These are phyloP conservation scores for Euleptes europaea DNA, from an alignment of 2,113 vertebrate species.

Conservation along the genomic window DNA sequence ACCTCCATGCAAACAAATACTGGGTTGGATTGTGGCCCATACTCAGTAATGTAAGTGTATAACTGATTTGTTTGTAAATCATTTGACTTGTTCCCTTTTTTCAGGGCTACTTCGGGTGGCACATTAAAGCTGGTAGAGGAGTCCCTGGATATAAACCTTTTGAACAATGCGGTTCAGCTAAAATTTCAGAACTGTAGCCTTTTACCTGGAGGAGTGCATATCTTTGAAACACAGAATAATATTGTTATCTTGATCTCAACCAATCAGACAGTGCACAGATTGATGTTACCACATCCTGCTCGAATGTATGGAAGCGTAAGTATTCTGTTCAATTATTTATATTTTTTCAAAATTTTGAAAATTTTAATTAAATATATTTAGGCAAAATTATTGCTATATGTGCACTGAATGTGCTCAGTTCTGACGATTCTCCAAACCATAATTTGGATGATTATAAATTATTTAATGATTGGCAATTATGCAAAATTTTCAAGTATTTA, in stretches of 20 bases:
- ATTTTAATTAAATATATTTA: background rate
- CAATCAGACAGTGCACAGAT: slow-evolving; percentile 86
- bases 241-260: slow-evolving; percentile 86
- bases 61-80: background rate
- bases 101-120: slow-evolving; percentile 86
- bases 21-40: background rate
- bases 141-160: slow-evolving; percentile 87
- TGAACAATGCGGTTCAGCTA: slow-evolving; percentile 85
- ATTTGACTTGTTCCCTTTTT: background rate
- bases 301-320: slow-evolving; percentile 91
- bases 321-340: slow-evolving; percentile 19
- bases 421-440: background rate
- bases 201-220: slow-evolving; percentile 84
- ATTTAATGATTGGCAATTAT: too few relatives aligned
- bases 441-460: background rate
- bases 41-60: background rate
- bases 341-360: background rate
- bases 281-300: slow-evolving; percentile 89
- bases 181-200: slow-evolving; percentile 82
- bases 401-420: background rate
- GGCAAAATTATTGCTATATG: background rate
- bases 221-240: slow-evolving; percentile 87
- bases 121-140: slow-evolving; percentile 87
- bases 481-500: too few relatives aligned
- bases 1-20: background rate